Percentiles rank a stretch among this genome's conserved stretches.
phyloP scores from a whole-genome alignment of 2,888 invertebrate species.

The Chymomyza caudatula region DNA sequence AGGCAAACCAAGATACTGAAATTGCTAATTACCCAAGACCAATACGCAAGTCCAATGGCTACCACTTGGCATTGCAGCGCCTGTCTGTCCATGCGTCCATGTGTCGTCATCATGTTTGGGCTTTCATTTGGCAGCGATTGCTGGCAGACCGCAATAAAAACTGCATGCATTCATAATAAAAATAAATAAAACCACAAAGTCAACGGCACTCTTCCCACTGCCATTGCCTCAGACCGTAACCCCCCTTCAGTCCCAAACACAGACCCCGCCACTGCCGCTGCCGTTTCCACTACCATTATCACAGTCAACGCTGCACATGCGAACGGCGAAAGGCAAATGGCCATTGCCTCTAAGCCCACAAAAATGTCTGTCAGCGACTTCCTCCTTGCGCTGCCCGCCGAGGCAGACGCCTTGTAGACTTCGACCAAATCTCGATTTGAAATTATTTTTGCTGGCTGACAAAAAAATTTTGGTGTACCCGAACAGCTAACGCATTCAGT shows the following conservation, averaged over 20 bases:
- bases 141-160: not conserved
- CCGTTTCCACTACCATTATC: no score
- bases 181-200: not conserved
- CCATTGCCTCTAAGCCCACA: not conserved
- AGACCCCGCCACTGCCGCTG: not conserved
- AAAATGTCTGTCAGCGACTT: not conserved
- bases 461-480: no score
- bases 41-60: not conserved
- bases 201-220: not conserved
- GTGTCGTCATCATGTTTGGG: conserved; percentile 31
- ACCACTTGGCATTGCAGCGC: not conserved
- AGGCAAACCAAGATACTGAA: not conserved
- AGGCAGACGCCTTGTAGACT: not conserved
- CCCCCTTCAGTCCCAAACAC: no score
- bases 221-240: not conserved
- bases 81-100: not conserved
- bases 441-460: no score
- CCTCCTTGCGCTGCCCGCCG: not conserved
- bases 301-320: no score
- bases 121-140: conserved; percentile 46
- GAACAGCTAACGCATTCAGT: no score
- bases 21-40: not conserved
- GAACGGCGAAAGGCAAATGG: not conserved
- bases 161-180: not conserved
- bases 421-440: not conserved